A percentile compares a stretch with the other conserved stretches of the same genome.
These are phyloP conservation scores for Siniperca chuatsi DNA, from an alignment of 2,113 vertebrate genomes.

Conservation along the genomic window DNA sequence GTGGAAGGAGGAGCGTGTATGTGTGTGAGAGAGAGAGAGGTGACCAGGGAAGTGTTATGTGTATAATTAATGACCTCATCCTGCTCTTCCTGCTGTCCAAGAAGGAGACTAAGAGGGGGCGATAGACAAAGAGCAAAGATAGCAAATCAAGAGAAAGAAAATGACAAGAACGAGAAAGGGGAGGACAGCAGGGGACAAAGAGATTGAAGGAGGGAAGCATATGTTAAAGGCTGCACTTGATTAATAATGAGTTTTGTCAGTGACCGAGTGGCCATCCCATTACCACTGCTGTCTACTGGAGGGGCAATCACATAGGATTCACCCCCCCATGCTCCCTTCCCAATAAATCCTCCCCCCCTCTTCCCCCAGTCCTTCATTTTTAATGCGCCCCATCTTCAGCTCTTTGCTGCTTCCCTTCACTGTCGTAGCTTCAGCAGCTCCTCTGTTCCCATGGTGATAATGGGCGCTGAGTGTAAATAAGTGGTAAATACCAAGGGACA, in stretches of 20 bases:
- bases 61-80: constrained; percentile 80
- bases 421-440: constrained; percentile 6
- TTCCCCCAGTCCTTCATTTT: constrained; percentile 23
- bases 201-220: constrained; percentile 41
- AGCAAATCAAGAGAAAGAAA: constrained; percentile 40
- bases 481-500: constrained; percentile 44
- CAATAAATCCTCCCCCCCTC: not conserved
- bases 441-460: constrained; percentile 48
- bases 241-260: constrained; percentile 70
- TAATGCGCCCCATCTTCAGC: constrained; percentile 26
- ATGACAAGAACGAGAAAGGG: constrained; percentile 6
- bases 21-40: constrained; percentile 39
- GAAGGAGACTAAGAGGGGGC: constrained; percentile 27
- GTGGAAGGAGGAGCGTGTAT: constrained; percentile 35
- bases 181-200: constrained; percentile 16
- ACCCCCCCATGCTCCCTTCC: constrained; percentile 16
- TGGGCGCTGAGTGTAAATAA: constrained; percentile 50
- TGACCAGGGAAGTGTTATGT: constrained; percentile 52
- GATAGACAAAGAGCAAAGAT: constrained; percentile 35
- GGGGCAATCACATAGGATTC: constrained; percentile 65
- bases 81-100: constrained; percentile 68
- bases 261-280: constrained; percentile 53
- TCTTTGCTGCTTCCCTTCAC: not conserved
- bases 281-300: constrained; percentile 64
- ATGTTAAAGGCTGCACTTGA: constrained; percentile 65